A percentile compares a stretch with the other conserved stretches of the same genome.
These are phyloP conservation scores for Sceloporus tristichus DNA, from an alignment of 2,113 vertebrate genomes.

Conservation along the genomic window DNA sequence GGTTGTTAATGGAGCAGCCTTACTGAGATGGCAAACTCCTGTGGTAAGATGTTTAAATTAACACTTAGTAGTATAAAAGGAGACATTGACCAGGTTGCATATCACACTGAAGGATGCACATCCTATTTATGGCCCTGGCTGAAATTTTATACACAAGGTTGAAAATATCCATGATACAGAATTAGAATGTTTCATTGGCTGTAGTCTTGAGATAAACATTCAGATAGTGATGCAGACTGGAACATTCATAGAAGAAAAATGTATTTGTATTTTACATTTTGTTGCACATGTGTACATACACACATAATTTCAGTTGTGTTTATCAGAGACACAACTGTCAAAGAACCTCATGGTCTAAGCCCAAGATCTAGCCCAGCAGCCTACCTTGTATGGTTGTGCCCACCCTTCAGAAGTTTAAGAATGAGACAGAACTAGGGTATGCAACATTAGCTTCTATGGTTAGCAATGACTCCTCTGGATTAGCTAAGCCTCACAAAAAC, in stretches of 20 bases:
- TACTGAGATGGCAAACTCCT: not conserved
- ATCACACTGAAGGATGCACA: not conserved
- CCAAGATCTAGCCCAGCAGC: not conserved
- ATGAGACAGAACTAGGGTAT: not conserved
- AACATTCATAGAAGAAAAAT: not conserved
- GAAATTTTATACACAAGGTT: conserved; percentile 34
- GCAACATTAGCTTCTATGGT: not conserved
- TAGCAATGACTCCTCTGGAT: not conserved
- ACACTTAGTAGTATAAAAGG: not conserved
- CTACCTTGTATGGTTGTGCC: not conserved
- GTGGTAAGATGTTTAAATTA: conserved; percentile 29
- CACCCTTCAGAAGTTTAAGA: not conserved
- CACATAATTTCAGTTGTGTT: not conserved
- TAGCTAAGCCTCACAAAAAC: not conserved
- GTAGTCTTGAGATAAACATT: conserved; percentile 11
- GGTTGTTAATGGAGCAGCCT: conserved; percentile 18
- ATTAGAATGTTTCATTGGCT: conserved; percentile 20
- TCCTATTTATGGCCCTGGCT: conserved; percentile 48
- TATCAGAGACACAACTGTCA: not conserved
- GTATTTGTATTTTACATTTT: conserved; percentile 29
- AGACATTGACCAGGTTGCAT: not conserved
- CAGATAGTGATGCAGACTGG: conserved; percentile 42
- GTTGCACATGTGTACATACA: not conserved
- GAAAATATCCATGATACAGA: conserved; percentile 26
- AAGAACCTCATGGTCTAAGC: not conserved